A percentile compares a stretch with the other conserved stretches of the same genome.
Conservation (phyloP, 2,113 vertebrate genomes). For the Martes martes region DNA sequence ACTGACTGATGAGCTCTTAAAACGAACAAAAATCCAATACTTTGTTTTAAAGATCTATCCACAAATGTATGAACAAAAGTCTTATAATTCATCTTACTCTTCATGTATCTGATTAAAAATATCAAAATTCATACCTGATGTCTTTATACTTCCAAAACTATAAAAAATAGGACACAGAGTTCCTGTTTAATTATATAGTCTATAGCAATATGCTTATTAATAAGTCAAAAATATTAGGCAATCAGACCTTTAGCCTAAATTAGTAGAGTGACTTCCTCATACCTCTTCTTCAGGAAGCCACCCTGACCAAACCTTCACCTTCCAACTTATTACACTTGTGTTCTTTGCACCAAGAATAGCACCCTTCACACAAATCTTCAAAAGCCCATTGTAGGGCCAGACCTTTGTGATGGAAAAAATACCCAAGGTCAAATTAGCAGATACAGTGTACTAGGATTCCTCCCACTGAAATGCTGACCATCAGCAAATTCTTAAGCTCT, state of each 20-base stretch:
- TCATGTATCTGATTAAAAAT: not conserved
- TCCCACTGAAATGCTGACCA: not conserved
- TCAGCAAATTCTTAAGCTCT: not conserved
- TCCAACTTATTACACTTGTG: not conserved
- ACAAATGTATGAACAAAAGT: not conserved
- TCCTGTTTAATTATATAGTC: not conserved
- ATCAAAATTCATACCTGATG: not conserved
- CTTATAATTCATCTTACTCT: not conserved
- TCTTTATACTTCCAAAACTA: not conserved
- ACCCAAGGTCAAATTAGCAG: not conserved
- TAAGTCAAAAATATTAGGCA: not conserved
- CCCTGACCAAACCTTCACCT: not conserved
- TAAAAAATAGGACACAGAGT: not conserved
- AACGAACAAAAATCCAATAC: slow-evolving; percentile 61
- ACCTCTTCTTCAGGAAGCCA: not conserved
- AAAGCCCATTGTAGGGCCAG: not conserved
- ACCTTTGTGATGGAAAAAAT: not conserved
- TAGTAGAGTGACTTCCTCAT: not conserved
- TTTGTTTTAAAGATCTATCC: not conserved
- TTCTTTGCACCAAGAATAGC: not conserved
- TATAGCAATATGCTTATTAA: not conserved
- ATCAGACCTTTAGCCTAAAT: not conserved
- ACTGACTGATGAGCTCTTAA: slow-evolving; percentile 80
- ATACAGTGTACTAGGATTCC: not conserved
- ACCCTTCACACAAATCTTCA: not conserved